Evolutionary conservation across 1,140 invertebrate species (phyloP).

Genomic region (Drosophila ercepeae): DNA sequence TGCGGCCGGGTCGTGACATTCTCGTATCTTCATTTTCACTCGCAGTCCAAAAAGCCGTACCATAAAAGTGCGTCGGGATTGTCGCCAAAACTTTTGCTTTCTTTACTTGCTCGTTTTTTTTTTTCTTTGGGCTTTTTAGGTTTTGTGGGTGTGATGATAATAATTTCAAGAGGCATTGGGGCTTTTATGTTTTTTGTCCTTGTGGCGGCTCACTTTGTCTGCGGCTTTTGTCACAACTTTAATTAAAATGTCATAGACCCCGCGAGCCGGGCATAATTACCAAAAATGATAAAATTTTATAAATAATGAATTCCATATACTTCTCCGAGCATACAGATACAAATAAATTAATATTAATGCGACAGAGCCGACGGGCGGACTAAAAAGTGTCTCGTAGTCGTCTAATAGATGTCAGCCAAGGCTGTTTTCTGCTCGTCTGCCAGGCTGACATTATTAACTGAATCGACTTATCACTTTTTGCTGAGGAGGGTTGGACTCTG

Average conservation of each 20-base stretch:
- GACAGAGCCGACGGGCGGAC: constrained; percentile 15
- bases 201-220: constrained; percentile 10
- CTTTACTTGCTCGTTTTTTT: constrained; percentile 33
- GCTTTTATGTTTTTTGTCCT: constrained; percentile 25
- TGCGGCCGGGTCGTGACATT: constrained; percentile 1
- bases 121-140: constrained; percentile 1
- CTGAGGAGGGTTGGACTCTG: constrained; percentile 10
- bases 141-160: constrained; percentile 58
- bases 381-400: constrained; percentile 46
- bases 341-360: constrained; percentile 77
- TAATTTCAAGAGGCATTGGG: constrained; percentile 34
- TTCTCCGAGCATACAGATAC: constrained; percentile 2
- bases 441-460: constrained; percentile 51
- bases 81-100: constrained; percentile 74
- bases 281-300: constrained; percentile 50
- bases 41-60: constrained; percentile 46
- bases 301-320: constrained; percentile 32
- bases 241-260: constrained; percentile 68
- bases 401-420: constrained; percentile 51
- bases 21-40: constrained; percentile 66
- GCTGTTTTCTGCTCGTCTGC: constrained; percentile 35
- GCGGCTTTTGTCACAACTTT: constrained; percentile 36
- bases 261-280: constrained; percentile 50
- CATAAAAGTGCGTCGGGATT: constrained; percentile 75
- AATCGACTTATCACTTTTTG: constrained; percentile 52